phyloP scores from a whole-genome alignment of 2,888 invertebrate species.

The Tiphia femorata region DNA sequence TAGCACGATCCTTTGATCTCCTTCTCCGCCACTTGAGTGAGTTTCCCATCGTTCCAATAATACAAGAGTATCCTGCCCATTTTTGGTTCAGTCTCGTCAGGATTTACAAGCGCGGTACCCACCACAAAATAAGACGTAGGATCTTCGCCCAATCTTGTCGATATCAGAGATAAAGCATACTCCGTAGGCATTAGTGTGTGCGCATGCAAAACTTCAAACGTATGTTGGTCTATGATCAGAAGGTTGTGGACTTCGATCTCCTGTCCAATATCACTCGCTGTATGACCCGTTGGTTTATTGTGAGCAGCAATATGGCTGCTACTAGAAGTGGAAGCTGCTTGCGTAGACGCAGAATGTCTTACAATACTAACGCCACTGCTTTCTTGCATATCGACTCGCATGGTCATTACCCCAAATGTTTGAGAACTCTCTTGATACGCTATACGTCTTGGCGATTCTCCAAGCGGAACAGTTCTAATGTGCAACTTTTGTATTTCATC shows the following conservation, averaged over 20 bases:
- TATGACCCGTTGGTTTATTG: conserved; percentile 63
- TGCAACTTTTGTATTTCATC: conserved; percentile 99
- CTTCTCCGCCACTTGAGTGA: conserved; percentile 90
- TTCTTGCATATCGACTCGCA: conserved; percentile 90
- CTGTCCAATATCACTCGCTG: conserved; percentile 76
- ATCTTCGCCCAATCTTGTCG: conserved; percentile 92
- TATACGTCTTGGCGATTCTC: conserved; percentile 94
- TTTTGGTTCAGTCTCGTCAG: conserved; percentile 97
- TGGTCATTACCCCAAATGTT: conserved; percentile 94
- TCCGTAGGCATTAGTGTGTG: conserved; percentile 94
- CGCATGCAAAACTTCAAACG: conserved; percentile 95
- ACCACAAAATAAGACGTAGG: conserved; percentile 92
- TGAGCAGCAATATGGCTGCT: conserved; percentile 68
- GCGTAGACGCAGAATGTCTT: conserved; percentile 83
- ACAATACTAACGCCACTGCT: conserved; percentile 75
- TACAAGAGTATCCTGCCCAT: conserved; percentile 92
- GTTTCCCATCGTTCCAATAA: conserved; percentile 89
- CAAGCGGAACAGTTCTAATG: conserved; percentile 94
- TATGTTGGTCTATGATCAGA: conserved; percentile 94
- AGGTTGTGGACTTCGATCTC: conserved; percentile 93
- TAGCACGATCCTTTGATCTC: conserved; percentile 97
- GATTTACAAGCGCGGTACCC: conserved; percentile 93
- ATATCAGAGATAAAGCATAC: conserved; percentile 91
- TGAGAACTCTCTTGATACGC: conserved; percentile 94
- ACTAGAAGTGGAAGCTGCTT: conserved; percentile 77